Conservation (phyloP, 2,113 vertebrate species). For the Laticauda colubrina region DNA sequence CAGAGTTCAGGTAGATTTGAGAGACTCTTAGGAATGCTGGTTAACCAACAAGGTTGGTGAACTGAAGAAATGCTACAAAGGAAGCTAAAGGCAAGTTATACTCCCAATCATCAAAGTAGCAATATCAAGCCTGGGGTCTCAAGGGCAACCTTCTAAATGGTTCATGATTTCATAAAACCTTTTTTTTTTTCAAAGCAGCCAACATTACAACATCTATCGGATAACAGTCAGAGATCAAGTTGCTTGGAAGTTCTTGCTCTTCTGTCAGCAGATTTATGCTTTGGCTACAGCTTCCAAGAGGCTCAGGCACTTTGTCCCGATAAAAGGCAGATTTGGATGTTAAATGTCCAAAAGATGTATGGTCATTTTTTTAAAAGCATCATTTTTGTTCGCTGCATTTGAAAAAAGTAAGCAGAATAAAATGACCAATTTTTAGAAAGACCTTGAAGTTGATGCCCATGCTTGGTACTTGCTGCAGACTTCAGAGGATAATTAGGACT, state of each 20-base stretch:
- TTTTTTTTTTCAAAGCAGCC: not conserved
- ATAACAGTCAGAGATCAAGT: accelerated
- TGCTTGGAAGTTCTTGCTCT: accelerated
- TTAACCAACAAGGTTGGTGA: not conserved
- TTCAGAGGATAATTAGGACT: too few species aligned
- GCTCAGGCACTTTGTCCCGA: not conserved
- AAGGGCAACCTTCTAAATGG: not conserved
- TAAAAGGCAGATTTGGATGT: not conserved
- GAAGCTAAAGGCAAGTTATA: not conserved
- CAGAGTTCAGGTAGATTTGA: not conserved
- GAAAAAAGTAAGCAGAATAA: not conserved
- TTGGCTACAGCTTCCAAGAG: not conserved
- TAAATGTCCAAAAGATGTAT: not conserved
- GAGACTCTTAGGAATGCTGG: accelerated
- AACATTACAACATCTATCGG: not conserved
- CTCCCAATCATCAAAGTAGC: not conserved
- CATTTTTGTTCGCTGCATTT: not conserved
- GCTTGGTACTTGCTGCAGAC: not conserved
- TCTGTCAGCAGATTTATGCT: not conserved
- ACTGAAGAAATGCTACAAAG: not conserved
- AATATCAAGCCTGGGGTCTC: accelerated
- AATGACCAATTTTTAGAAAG: not conserved
- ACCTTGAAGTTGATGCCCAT: not conserved
- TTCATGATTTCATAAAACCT: slow-evolving; percentile 6
- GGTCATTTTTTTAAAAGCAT: not conserved